Evolutionary conservation across 2,888 invertebrate species (phyloP), one percentile per base, ranked within the genome.

Genomic region (Entomobrya multifasciata): DNA sequence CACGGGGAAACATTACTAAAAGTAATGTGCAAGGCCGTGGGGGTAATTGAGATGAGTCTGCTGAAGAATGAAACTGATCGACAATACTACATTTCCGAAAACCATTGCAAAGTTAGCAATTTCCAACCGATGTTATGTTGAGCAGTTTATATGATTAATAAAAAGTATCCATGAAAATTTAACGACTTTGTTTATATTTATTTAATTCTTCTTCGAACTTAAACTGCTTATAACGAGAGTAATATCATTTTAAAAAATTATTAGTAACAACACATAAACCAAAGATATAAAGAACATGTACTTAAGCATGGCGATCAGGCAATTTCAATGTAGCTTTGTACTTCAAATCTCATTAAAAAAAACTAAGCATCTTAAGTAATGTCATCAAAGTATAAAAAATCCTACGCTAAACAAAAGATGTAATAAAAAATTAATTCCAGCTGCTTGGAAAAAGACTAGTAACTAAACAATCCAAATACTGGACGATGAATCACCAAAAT

Each of bases 361-460:
- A 41, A 36, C 52, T 47, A 36, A 36, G 8, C 36, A 36, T 36
- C 22, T 57, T 11, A 8, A 60, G 15, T 5, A 4, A 22, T 30
- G 8, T 8, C 36, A 36, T n/a, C n/a, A n/a, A n/a, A 1, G 17
- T 49, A 49, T 70, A 25, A 49, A 57, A 49, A 52, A 52, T 80
- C 55, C 70, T 65, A 67, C 77, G 41, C 17, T 17, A 78, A 36
- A 8, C 36, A 4, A 8, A 36, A 27, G 5, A 62, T n/a, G 22
- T 41, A 60, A 25, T 15, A 30, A 52, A n/a, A 55, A 62, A 77
- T 65, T 27, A 8, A 67, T 17, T n/a, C 36, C 22, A 80, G 83
- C 83, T 83, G 83, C 83, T 55, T 62, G n/a, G 27, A 57, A 80
- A 62, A 44, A 49, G 83, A 83, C 83, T 83, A 83, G 83, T 76